These are phyloP conservation scores for Callithrix jacchus DNA, from an alignment of 2,113 vertebrate species.

Conservation along the genomic window DNA sequence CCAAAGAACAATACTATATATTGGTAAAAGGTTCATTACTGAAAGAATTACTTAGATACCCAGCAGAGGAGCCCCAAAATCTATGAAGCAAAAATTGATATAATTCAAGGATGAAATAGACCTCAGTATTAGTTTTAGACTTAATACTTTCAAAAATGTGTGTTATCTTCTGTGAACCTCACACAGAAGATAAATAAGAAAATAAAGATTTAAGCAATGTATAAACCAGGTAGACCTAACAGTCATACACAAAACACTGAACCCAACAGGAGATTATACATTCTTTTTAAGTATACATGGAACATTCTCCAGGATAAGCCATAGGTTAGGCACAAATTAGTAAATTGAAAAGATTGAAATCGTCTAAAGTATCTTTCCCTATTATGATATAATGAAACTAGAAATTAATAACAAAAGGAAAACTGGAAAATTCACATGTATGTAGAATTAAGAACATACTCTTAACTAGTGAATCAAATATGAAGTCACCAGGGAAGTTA, in stretches of 20 bases:
- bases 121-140: neutral
- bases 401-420: neutral
- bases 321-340: neutral
- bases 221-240: neutral
- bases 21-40: neutral
- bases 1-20: neutral
- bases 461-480: neutral
- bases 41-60: neutral
- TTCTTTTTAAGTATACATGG: neutral
- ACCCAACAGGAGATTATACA: neutral
- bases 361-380: neutral
- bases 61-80: neutral
- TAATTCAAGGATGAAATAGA: neutral
- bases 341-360: neutral
- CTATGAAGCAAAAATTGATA: neutral
- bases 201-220: neutral
- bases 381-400: neutral
- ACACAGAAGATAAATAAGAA: neutral
- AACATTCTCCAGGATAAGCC: neutral
- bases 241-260: neutral
- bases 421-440: neutral
- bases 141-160: neutral
- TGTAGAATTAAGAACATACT: neutral
- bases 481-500: neutral
- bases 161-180: neutral